Evolutionary conservation across 2,888 invertebrate genomes (phyloP).

Genomic region (Saturnia japonica): DNA sequence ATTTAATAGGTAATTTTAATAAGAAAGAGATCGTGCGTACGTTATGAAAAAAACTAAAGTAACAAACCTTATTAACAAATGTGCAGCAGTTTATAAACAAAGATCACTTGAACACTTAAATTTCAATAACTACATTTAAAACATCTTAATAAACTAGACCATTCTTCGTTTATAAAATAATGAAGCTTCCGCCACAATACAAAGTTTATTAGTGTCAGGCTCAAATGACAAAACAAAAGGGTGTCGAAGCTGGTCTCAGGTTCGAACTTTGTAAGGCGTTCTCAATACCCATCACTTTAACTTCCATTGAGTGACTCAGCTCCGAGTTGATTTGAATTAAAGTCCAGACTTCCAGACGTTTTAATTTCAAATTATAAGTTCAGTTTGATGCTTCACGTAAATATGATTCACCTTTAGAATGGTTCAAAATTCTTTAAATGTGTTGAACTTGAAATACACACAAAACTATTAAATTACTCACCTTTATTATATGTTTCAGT

Average conservation of each 20-base stretch:
- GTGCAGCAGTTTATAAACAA: not conserved
- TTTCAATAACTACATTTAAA: constrained; percentile 30
- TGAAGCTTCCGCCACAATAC: constrained; percentile 24
- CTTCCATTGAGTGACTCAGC: constrained; percentile 42
- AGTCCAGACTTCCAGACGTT: constrained; percentile 14
- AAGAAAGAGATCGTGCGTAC: not conserved
- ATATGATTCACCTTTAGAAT: not conserved
- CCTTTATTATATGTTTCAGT: no score
- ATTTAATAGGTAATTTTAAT: not conserved
- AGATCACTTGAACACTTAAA: not conserved
- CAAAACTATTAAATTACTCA: no score
- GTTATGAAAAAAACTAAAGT: not conserved
- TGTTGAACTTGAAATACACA: no score
- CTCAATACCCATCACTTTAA: constrained; percentile 40
- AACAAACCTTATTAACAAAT: no score
- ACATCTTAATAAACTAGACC: constrained; percentile 23
- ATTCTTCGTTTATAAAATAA: constrained; percentile 26
- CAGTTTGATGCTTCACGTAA: not conserved
- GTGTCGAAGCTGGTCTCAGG: constrained; percentile 36
- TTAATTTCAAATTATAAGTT: not conserved
- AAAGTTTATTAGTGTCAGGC: constrained; percentile 42
- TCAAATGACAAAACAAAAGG: constrained; percentile 59
- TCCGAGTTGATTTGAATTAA: constrained; percentile 41
- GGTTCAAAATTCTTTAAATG: no score
- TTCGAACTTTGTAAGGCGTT: constrained; percentile 46